Percentiles rank a stretch among this genome's conserved stretches.
Evolutionary conservation across 2,888 invertebrate species (phyloP).

Genomic region (Scaptomyza tumidula): DNA sequence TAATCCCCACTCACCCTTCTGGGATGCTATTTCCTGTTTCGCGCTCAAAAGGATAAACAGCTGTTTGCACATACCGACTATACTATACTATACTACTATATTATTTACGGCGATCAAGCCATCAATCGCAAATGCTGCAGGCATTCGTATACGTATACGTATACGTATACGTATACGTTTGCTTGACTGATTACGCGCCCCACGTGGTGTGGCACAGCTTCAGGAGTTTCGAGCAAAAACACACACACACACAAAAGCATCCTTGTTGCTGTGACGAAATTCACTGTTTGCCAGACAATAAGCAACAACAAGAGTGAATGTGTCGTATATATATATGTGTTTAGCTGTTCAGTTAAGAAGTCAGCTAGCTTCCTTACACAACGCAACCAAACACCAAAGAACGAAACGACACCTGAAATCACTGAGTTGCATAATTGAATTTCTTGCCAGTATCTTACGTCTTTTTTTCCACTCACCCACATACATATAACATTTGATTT

Average conservation of each 20-base stretch:
- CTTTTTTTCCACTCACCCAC: background rate
- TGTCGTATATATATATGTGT: background rate
- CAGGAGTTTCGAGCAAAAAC: constrained; percentile 4
- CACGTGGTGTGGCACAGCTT: background rate
- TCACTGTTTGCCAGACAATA: constrained; percentile 28
- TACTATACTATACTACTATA: constrained; percentile 33
- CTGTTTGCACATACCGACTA: constrained; percentile 57
- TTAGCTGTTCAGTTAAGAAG: background rate
- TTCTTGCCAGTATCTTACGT: constrained; percentile 37
- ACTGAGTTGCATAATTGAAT: constrained; percentile 84
- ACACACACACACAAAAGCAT: constrained; percentile 1
- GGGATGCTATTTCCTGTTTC: constrained; percentile 38
- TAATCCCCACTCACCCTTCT: background rate
- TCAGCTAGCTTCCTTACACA: constrained; percentile 9
- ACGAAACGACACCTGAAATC: constrained; percentile 79
- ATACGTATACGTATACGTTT: constrained; percentile 51
- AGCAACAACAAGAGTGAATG: background rate
- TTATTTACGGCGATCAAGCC: constrained; percentile 73
- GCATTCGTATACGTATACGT: constrained; percentile 53
- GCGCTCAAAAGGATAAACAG: constrained; percentile 60
- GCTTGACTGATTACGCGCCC: constrained; percentile 67
- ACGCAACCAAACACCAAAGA: constrained; percentile 62
- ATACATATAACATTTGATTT: background rate
- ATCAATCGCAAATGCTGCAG: constrained; percentile 61
- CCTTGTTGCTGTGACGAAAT: constrained; percentile 31